These are phyloP conservation scores for Drosophila baimaii DNA, from an alignment of 1,140 invertebrate genomes.

Conservation along the genomic window DNA sequence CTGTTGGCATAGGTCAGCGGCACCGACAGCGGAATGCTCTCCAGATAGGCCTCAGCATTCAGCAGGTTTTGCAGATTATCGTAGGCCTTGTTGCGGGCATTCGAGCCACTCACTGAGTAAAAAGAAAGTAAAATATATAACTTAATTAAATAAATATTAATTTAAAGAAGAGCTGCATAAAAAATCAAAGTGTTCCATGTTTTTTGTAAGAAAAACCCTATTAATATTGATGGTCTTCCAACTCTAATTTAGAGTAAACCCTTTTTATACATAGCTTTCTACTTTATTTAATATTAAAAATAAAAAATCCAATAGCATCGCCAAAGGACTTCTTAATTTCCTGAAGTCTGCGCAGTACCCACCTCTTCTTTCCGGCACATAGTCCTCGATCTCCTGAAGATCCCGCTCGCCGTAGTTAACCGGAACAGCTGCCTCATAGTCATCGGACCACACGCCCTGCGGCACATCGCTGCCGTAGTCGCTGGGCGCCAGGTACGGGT, in stretches of 20 bases:
- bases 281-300: background rate
- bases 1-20: conserved; percentile 74
- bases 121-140: background rate
- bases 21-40: conserved; percentile 72
- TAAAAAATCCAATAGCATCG: background rate
- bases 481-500: conserved; percentile 54
- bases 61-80: conserved; percentile 80
- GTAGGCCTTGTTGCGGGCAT: conserved; percentile 75
- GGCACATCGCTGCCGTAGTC: conserved; percentile 50
- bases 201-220: no score
- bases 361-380: conserved; percentile 68
- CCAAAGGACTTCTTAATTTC: no score
- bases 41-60: conserved; percentile 77
- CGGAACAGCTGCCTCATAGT: conserved; percentile 56
- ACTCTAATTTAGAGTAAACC: no score
- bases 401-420: conserved; percentile 63
- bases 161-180: background rate
- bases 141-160: background rate
- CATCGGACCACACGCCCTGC: conserved; percentile 55
- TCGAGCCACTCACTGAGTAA: conserved; percentile 38
- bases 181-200: no score
- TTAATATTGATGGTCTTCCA: no score
- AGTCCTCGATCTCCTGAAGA: conserved; percentile 78
- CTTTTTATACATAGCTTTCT: background rate
- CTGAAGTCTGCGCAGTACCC: background rate